Base-by-base conservation (phyloP, 2,113 vertebrate genomes). In the rabbit (Oryctolagus cuniculus) region DNA sequence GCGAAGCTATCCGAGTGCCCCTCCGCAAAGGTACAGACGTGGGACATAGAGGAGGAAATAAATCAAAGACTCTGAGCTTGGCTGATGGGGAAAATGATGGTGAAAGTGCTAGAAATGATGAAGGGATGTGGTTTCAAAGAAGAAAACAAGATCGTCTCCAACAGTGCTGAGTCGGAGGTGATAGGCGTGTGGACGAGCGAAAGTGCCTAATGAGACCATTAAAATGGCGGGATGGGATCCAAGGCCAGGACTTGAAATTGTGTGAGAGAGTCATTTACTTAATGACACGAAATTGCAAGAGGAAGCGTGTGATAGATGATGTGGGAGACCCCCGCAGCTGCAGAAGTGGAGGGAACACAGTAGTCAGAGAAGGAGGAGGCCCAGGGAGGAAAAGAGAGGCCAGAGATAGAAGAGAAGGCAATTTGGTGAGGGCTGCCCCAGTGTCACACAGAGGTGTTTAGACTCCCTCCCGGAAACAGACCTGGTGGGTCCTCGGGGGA, bases 201-300 rank as follows among this genome's bases (percentile, higher is more conserved):
- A 81, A 51, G 85, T 66, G 38, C 58, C 89, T 77, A 77, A 92
- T 95, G 63, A 94, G 78, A 84, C 61, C 86, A 63, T 78, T 73
- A 88, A 82, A 92, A 85, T 88, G 29, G 78, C 22, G 80, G 24
- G 72, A 81, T 58, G 27, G 53, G 22, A 77, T 55, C 74, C 36
- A 38, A 74, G 78, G 61, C 61, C 72, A 67, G 67, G 34, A 8
- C 31, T 96, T 85, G 69, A 36, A 55, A 85, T 27, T 49, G 25
- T 64, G 55, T 79, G 66, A 78, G 64, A 85, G 91, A 90, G 55
- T 91, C 91, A 88, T 87, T 80, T 77, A 24, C 67, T 74, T 70
- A 70, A 95, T 94, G 93, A 92, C 88, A 95, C 89, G 86, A 82
- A 82, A 64, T 63, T 49, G 66, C 64, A 74, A 38, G 58, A 80